Conservation (phyloP, 64 coral and sea anemone genomes). For the Stichodactyla helianthus region DNA sequence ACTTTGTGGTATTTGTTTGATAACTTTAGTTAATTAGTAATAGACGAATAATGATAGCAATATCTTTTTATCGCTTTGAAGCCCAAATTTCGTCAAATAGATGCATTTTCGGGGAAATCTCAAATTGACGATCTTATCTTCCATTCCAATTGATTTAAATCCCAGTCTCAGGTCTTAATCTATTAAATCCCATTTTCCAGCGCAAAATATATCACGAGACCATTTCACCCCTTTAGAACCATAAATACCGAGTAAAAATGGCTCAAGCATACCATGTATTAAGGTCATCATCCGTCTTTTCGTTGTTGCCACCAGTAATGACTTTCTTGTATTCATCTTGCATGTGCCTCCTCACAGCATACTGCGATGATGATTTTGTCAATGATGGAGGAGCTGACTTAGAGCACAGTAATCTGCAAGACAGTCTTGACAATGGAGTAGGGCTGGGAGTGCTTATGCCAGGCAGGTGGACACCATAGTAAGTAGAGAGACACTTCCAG, state of each 20-base stretch:
- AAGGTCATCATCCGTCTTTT: background rate
- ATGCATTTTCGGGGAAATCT: too few species aligned
- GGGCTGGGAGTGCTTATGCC: conserved; percentile 43
- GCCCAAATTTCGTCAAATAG: too few species aligned
- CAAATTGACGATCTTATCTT: too few species aligned
- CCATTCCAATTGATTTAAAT: too few species aligned
- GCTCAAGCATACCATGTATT: conserved; percentile 56
- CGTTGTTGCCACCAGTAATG: background rate
- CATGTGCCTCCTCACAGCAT: conserved; percentile 90
- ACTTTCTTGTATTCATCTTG: conserved; percentile 80
- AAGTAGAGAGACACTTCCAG: conserved; percentile 83
- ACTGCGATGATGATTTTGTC: conserved; percentile 55
- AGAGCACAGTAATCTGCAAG: conserved; percentile 23
- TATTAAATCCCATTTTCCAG: too few species aligned
- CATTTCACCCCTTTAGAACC: too few species aligned
- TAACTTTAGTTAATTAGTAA: too few species aligned
- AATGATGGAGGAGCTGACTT: conserved; percentile 72
- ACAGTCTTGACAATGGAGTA: conserved; percentile 13
- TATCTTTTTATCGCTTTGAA: too few species aligned
- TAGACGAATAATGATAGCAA: too few species aligned
- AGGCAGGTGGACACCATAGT: conserved; percentile 85
- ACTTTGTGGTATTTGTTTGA: too few species aligned
- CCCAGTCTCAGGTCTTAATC: too few species aligned
- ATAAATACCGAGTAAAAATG: background rate
- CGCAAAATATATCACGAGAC: too few species aligned